Evolutionary conservation across 1,140 invertebrate genomes (phyloP), one percentile per base, ranked within the genome.

Genomic region (Acyrthosiphon pisum): DNA sequence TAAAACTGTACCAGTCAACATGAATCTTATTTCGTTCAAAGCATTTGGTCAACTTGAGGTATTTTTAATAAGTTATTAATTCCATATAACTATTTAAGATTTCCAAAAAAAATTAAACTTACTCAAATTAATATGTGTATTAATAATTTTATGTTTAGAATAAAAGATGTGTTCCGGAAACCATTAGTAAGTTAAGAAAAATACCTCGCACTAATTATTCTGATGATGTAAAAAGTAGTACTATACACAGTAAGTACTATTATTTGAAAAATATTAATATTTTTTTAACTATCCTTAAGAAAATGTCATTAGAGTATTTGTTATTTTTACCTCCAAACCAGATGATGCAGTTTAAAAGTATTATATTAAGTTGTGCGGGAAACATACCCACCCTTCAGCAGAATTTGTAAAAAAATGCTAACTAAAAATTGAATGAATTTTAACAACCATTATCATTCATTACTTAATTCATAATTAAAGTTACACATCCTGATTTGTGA

Each of bases 21-120:
- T 93, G 50, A 93, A 93, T 44, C 81, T 93, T 84, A 93, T 93
- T 53, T 93, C 91, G 30, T 86, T 56, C 26, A 93, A 93, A 44
- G 91, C 91, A 86, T 93, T 84, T 93, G 91, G 91, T 86, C 48
- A 37, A 50, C 18, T 53, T 86, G 35, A 84, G 91, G 91, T 93
- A 90, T 9, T 53, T 90, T 68, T 20, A 30, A 9, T 68, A 7
- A n/a, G 7, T 90, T 68, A 7, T n/a, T 44, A 37, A 6, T 90
- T 53, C 11, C 30, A n/a, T 68, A 68, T n/a, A n/a, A n/a, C n/a
- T n/a, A n/a, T n/a, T n/a, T n/a, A 68, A 18, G 60, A 76, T 76
- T 37, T 53, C 6, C 4, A 23, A 53, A 89, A 89, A 50, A 37
- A 89, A 89, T 26, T n/a, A 46, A 26, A 18, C 3, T 68, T n/a